These are phyloP conservation scores for Ctenosaura bakeri DNA, from an alignment of 2,797 vertebrate genomes.

Conservation along the genomic window DNA sequence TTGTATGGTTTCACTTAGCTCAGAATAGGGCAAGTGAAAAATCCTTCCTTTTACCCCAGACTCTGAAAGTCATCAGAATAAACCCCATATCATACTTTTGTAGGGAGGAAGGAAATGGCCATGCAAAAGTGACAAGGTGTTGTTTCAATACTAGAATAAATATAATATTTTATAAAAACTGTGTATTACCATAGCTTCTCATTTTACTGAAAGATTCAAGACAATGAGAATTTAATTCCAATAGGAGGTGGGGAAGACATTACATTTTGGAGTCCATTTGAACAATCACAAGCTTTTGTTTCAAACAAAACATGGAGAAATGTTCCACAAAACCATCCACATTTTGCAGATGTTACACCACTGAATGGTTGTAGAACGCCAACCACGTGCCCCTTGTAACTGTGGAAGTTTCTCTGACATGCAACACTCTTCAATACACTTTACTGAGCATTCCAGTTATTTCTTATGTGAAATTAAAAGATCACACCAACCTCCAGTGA, in stretches of 20 bases:
- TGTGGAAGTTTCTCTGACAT: not conserved
- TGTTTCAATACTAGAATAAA: not conserved
- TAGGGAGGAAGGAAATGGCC: no score
- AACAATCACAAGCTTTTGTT: not conserved
- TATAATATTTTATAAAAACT: constrained; percentile 50
- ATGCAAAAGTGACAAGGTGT: not conserved
- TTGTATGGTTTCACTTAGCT: no score
- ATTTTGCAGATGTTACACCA: not conserved
- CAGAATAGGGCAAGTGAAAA: no score
- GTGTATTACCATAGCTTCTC: constrained; percentile 61
- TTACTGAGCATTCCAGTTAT: constrained; percentile 29
- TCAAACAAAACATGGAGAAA: not conserved
- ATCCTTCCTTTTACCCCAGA: no score
- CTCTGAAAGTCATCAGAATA: no score
- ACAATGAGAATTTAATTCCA: not conserved
- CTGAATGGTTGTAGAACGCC: not conserved
- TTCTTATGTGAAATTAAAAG: constrained; percentile 23
- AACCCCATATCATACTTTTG: no score
- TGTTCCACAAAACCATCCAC: not conserved
- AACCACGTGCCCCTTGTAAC: not conserved
- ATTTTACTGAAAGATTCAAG: constrained; percentile 42
- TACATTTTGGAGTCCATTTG: not conserved
- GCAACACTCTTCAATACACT: not conserved
- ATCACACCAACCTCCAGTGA: constrained; percentile 88
- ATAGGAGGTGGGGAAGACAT: not conserved